Conservation (phyloP, 2,113 vertebrate genomes). For the Microcebus jonahi region DNA sequence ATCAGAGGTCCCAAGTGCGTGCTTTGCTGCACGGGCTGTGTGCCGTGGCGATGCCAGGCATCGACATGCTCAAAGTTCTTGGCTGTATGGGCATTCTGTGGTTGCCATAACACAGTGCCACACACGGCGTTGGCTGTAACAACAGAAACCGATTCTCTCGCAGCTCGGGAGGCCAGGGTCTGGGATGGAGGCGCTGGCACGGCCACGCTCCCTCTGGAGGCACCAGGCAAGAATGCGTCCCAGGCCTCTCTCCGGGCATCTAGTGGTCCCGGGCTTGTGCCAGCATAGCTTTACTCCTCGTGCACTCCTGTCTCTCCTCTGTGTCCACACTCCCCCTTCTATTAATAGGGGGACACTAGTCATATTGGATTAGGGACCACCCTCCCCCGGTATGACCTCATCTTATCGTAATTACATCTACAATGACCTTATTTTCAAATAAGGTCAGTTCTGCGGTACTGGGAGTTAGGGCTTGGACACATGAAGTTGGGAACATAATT, state of each 20-base stretch:
- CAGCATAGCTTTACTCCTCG: accelerated
- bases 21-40: accelerated
- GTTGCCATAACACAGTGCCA: background rate
- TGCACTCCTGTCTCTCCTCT: background rate
- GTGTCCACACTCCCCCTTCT: background rate
- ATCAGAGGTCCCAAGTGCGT: accelerated
- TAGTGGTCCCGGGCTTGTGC: background rate
- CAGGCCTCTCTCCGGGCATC: accelerated
- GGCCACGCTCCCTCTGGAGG: background rate
- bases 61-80: background rate
- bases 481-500: background rate
- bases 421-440: background rate
- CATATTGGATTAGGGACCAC: background rate
- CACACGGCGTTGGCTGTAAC: accelerated
- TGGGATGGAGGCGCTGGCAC: too few species aligned
- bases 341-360: background rate
- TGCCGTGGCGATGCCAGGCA: accelerated
- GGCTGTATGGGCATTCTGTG: background rate
- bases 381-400: background rate
- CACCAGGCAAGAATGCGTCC: accelerated
- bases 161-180: too few species aligned
- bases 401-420: background rate
- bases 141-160: background rate
- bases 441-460: background rate
- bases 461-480: background rate